Conservation (phyloP, 2,113 vertebrate genomes). For the Gnathochromis pfefferi region DNA sequence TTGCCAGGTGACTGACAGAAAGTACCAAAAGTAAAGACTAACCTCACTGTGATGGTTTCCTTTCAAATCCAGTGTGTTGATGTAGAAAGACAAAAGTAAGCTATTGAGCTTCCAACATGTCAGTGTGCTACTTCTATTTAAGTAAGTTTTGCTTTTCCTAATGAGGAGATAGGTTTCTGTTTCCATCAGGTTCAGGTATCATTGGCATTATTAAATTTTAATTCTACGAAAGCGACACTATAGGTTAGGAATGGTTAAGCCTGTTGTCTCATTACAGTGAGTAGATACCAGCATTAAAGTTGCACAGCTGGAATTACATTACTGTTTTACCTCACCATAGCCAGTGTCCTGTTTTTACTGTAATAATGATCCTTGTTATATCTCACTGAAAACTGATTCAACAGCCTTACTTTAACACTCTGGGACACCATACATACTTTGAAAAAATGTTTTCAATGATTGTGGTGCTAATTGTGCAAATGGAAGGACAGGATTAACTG, state of each 20-base stretch:
- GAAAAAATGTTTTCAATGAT: background rate
- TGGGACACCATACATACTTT: background rate
- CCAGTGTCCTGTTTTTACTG: background rate
- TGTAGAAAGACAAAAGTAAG: background rate
- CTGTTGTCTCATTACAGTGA: constrained; percentile 15
- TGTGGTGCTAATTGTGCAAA: background rate
- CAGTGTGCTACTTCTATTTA: background rate
- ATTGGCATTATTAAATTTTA: constrained; percentile 19
- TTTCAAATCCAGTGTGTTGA: background rate
- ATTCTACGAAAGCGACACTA: constrained; percentile 4
- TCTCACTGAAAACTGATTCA: background rate
- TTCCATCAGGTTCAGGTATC: background rate
- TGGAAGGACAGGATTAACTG: background rate
- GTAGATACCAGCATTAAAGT: background rate
- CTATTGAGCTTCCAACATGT: background rate
- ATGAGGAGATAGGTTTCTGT: background rate
- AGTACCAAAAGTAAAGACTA: background rate
- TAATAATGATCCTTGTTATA: background rate
- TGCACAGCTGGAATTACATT: background rate
- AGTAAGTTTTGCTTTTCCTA: background rate
- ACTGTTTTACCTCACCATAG: background rate
- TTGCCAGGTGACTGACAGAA: background rate
- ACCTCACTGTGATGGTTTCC: background rate
- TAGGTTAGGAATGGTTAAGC: background rate
- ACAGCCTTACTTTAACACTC: background rate